phyloP scores from a whole-genome alignment of 2,888 invertebrate genomes.

The Crematogaster levior region DNA sequence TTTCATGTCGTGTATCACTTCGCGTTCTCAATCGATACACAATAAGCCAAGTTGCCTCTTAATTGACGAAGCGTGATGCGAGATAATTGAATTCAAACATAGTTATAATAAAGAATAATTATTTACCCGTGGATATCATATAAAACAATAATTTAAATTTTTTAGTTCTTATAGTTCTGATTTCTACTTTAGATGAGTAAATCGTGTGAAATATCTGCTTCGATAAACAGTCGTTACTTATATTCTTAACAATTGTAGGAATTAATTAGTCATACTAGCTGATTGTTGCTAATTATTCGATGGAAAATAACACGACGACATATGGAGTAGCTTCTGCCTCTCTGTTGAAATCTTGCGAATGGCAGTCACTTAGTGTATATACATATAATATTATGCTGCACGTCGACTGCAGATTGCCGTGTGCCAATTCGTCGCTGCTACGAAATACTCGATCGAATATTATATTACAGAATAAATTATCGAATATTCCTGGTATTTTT shows the following conservation, averaged over 20 bases:
- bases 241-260: neutral
- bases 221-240: neutral
- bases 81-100: neutral
- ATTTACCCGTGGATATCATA: neutral
- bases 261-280: neutral
- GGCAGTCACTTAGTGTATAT: neutral
- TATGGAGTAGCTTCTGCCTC: neutral
- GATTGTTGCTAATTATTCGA: neutral
- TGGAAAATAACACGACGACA: neutral
- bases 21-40: neutral
- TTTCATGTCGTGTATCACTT: neutral
- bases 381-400: neutral
- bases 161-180: neutral
- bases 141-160: neutral
- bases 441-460: conserved; percentile 6
- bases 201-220: neutral
- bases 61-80: neutral
- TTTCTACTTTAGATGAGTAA: neutral
- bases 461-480: neutral
- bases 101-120: neutral
- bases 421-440: neutral
- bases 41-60: neutral
- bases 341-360: neutral
- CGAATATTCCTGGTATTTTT: neutral
- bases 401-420: neutral